A percentile compares a stretch with the other conserved stretches of the same genome.
phyloP scores from a whole-genome alignment of 2,797 vertebrate species.

The Lagorchestes hirsutus region DNA sequence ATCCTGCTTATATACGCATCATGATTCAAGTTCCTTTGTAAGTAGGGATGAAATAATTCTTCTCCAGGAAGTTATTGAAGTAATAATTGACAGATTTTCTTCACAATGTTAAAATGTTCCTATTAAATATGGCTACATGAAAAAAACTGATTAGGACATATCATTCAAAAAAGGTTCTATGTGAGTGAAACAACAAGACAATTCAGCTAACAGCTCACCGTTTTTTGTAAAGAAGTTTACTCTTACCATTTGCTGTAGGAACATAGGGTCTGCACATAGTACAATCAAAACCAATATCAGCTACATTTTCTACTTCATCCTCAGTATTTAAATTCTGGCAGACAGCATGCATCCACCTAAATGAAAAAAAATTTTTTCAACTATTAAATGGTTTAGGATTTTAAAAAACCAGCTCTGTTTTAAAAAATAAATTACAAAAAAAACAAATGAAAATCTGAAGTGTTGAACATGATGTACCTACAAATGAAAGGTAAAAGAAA shows the following conservation, averaged over 20 bases:
- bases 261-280: slow-evolving; percentile 95
- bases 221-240: background rate
- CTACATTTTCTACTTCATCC: slow-evolving; percentile 95
- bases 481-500: background rate
- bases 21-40: background rate
- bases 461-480: background rate
- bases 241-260: slow-evolving; percentile 91
- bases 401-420: background rate
- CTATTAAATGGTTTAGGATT: background rate
- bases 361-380: slow-evolving; percentile 63
- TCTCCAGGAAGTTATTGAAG: background rate
- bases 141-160: background rate
- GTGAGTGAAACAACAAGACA: background rate
- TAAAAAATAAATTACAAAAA: background rate
- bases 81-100: background rate
- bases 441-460: background rate
- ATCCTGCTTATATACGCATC: background rate
- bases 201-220: background rate
- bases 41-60: background rate
- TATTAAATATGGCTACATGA: background rate
- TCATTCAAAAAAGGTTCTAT: too few species aligned
- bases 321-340: slow-evolving; percentile 97
- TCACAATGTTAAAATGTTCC: background rate
- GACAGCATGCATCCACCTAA: slow-evolving; percentile 97
- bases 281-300: slow-evolving; percentile 96